Evolutionary conservation across 1,140 invertebrate genomes (phyloP), one percentile per base, ranked within the genome.

Genomic region (Zaprionus ornatus): DNA sequence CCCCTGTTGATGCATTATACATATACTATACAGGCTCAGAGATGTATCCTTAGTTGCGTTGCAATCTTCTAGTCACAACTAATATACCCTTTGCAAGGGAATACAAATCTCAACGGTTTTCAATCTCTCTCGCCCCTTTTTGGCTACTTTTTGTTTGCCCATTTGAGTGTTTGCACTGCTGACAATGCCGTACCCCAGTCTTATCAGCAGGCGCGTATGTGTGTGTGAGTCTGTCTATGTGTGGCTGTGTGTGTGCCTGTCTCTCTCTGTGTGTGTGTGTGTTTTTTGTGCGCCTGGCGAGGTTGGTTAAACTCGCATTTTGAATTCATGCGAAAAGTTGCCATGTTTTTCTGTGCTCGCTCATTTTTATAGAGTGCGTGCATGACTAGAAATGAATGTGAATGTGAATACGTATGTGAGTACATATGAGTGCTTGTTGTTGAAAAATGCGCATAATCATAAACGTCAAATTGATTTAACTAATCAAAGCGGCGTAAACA

Each of bases 381-480:
- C 65, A 79, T 75, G 82, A 75, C 74, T 75, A 54, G 50, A 67
- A 81, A 85, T 81, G 74, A 85, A 74, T 77, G 57, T 50, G 45
- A 52, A 42, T 50, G 37, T 61, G 57, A 60, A 45, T n/a, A 23
- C 1, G 27, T 37, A 45, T 37, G 21, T 62, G 77, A 70, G 23
- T 54, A 29, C 0, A 23, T 21, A 21, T 35, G n/a, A 32, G 27
- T 35, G 55, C 55, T 62, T 66, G 61, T 72, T 69, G 75, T 37
- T 83, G 52, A 12, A 63, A 10, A 56, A 29, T 67, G 59, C 52
- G 60, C 71, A 74, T 87, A 82, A 80, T 74, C 74, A 84, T 90
- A 81, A 88, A 90, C 85, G 84, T 74, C 62, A 88, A 88, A 90
- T 88, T 90, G 74, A 90, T 80, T 88, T 79, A 90, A 88, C 85